phyloP scores from a whole-genome alignment of 2,888 invertebrate species.

The Aquatica leii region DNA sequence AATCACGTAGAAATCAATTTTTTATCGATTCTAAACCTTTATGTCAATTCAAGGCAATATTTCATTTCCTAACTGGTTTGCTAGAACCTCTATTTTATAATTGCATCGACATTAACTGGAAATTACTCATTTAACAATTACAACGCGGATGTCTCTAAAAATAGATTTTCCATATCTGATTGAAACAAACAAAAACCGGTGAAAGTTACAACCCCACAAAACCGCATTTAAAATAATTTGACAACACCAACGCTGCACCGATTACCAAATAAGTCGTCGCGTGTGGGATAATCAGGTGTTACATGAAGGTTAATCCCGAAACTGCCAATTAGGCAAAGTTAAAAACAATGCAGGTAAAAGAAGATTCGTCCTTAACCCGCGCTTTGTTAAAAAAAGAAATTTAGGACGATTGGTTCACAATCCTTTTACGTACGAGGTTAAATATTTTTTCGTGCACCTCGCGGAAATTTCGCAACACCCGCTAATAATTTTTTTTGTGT shows the following conservation, averaged over 20 bases:
- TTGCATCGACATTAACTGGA: background rate
- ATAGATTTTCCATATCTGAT: conserved; percentile 1
- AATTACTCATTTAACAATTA: background rate
- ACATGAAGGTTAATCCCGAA: too few species aligned
- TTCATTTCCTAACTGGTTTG: conserved; percentile 2
- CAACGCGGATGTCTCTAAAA: conserved; percentile 11
- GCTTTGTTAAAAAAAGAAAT: background rate
- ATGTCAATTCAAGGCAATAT: background rate
- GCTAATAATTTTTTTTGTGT: background rate
- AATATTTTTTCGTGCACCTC: background rate
- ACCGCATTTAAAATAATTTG: too few species aligned
- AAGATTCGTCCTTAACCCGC: too few species aligned
- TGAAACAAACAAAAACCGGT: background rate
- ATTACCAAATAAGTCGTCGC: too few species aligned
- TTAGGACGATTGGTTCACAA: background rate
- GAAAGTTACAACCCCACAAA: conserved; percentile 6
- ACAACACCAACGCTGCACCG: too few species aligned
- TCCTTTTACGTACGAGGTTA: background rate
- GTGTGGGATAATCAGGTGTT: too few species aligned
- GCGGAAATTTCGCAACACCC: conserved; percentile 4
- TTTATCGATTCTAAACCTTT: background rate
- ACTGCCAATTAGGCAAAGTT: too few species aligned
- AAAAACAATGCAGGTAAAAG: too few species aligned
- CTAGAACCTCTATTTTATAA: background rate
- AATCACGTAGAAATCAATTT: too few species aligned